phyloP scores from a whole-genome alignment of 2,113 vertebrate genomes.

The Trematomus loennbergii region DNA sequence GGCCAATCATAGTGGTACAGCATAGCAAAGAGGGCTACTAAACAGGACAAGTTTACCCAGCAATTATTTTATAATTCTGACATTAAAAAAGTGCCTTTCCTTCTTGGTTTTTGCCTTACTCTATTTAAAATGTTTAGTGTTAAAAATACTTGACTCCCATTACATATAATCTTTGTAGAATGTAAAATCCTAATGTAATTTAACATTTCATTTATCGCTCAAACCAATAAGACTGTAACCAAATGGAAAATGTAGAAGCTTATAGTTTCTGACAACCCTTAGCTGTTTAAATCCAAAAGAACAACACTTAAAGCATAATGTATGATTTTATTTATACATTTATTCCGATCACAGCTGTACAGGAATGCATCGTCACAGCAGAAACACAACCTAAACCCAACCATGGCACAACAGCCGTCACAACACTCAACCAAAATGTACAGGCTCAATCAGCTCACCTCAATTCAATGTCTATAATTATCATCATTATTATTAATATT shows the following conservation, averaged over 20 bases:
- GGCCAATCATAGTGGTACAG: too few relatives aligned
- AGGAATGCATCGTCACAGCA: slow-evolving; percentile 80
- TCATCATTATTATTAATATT: slow-evolving; percentile 34
- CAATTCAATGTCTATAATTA: slow-evolving; percentile 53
- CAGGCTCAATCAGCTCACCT: slow-evolving; percentile 72
- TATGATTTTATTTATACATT: slow-evolving; percentile 73
- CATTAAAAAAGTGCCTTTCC: too few relatives aligned
- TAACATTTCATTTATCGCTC: neutral
- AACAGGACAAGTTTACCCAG: too few relatives aligned
- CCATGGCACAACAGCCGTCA: slow-evolving; percentile 76
- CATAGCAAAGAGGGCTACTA: too few relatives aligned
- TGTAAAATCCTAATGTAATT: neutral
- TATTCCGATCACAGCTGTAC: slow-evolving; percentile 82
- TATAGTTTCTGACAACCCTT: neutral
- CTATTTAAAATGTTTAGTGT: neutral
- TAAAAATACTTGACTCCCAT: neutral
- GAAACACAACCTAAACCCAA: slow-evolving; percentile 79
- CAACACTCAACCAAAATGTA: slow-evolving; percentile 75
- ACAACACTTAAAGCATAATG: slow-evolving; percentile 12
- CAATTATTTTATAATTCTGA: too few relatives aligned
- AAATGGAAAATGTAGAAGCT: neutral
- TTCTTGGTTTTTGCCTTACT: too few relatives aligned
- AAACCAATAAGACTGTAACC: neutral
- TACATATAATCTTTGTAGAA: neutral
- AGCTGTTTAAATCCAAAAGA: neutral